Evolutionary conservation across 2,797 vertebrate species (phyloP), one percentile per base, ranked within the genome.

Genomic region (Centroberyx gerrardi): DNA sequence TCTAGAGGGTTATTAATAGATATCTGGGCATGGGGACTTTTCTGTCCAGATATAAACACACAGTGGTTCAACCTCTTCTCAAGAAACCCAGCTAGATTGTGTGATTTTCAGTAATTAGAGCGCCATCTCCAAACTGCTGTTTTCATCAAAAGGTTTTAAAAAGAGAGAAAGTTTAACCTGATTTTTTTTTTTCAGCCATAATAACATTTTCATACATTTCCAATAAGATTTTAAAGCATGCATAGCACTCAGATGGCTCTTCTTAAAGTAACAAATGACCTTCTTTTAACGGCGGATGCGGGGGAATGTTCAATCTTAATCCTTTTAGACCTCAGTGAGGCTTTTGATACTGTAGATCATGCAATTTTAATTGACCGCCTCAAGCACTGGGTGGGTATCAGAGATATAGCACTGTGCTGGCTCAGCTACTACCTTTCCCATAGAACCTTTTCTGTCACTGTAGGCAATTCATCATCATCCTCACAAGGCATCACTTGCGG

Each of bases 361-460:
- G 80, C 65, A 87, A 71, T 83, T 87, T 90, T 89, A 90, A 91
- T 90, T 87, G 84, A 89, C 56, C 80, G 81, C 86, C 75, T 81
- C 54, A 33, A 90, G 90, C 87, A 62, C 33, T 76, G 58, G 64
- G 74, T 77, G 69, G 17, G 66, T 69, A 62, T 81, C 66, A 78
- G 76, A 84, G 81, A 85, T 86, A 59, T 55, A 86, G 68, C 33
- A 51, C 18, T 75, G 55, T 80, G 80, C 85, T 86, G 78, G 76
- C 83, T 92, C 86, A 87, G 82, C 81, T 75, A 53, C 67, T 78
- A 74, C 71, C 71, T 83, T 88, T 87, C 63, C 84, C 72, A 78
- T 33, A 64, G 60, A 87, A 85, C 58, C 79, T 74, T 75, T 74
- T 85, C 68, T 85, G 74, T 76, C 29, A 72, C 78, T 62, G 62